Evolutionary conservation across 2,113 vertebrate species (phyloP), one percentile per base, ranked within the genome.

Genomic region (Sceloporus undulatus): DNA sequence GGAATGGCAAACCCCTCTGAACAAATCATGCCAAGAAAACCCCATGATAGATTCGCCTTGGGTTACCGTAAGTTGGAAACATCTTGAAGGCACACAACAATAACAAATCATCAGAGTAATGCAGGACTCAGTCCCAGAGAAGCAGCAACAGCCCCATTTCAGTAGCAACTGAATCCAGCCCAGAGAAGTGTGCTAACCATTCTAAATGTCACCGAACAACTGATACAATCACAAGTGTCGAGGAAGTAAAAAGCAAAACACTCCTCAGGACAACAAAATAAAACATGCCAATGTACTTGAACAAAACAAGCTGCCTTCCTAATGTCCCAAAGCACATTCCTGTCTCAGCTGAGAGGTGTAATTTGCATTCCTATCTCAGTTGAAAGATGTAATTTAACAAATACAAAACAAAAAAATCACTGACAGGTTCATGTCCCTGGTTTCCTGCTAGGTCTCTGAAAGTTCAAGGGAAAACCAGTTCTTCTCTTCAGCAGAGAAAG

Each of bases 341-440:
- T 89, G 86, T 38, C 83, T 73, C 84, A 79, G 38, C 38, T 73
- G 56, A 83, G 34, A 75, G 89, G 48, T 16, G 34, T 93, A 62
- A 89, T 83, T 83, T 48, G 40, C 0, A 83, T 89, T 90, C 90
- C 86, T 89, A 85, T 38, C 83, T 73, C 84, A 79, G 38, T 38
- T 73, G 56, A 83, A n/a, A 75, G 88, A 40, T 16, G 34, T 93
- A 62, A 89, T 83, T 83, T 48, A 66, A 29, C 40, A 52, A 27
- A 48, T 62, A 62, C 59, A 62, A 62, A 62, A 62, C 13, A 14
- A 62, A 62, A 62, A 62, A 14, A 62, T 14, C 59, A 62, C 59
- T 16, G 11, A 42, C 23, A 66, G n/a, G 56, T 5, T 42, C 21
- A 14, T 82, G 25, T 25, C 11, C 59, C 40, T 66, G 23, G 25